Evolutionary conservation across 2,888 invertebrate genomes (phyloP), one percentile per base, ranked within the genome.

Genomic region (Chaitophorus viminalis): DNA sequence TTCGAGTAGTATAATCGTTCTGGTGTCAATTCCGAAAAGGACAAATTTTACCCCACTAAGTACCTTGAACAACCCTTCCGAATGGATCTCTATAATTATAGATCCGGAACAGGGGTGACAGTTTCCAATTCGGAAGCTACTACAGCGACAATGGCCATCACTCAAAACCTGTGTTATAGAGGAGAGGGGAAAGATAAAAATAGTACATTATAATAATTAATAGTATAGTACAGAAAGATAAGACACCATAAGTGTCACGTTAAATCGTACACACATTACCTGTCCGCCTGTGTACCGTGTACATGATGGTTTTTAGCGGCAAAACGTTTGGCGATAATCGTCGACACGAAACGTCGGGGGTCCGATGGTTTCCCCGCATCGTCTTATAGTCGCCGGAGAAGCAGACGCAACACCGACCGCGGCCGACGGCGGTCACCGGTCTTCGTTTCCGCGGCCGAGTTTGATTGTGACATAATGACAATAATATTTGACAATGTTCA

Each of bases 211-310:
- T n/a, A n/a, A n/a, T n/a, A n/a, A n/a, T n/a, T n/a, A n/a, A n/a
- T n/a, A n/a, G n/a, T n/a, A n/a, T n/a, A n/a, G 46, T 14, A 46
- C 46, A 46, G 11, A 1, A 46, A 1, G 14, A 46, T 60, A 25
- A 25, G 6, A 25, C 2, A 25, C 1, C 3, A 60, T 0, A 25
- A 21, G 14, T 11, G 46, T 46, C 11, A 46, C 46, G 60, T 21
- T 18, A n/a, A 5, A 72, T 17, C 33, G 18, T 18, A n/a, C 31
- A 72, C 33, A 74, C 36, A 21, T 76, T 85, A 85, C 85, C 85
- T 85, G 85, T 85, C 29, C 85, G 85, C 70, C 77, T 68, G 46
- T 77, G 85, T 33, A 70, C 77, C 68, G 85, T 33, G 52, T 70
- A 70, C 77, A 85, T 85, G 9, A 5, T 31, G 77, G 31, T 29